Conservation (phyloP, 2,888 invertebrate genomes). For the Bursaphelenchus okinawaensis region DNA sequence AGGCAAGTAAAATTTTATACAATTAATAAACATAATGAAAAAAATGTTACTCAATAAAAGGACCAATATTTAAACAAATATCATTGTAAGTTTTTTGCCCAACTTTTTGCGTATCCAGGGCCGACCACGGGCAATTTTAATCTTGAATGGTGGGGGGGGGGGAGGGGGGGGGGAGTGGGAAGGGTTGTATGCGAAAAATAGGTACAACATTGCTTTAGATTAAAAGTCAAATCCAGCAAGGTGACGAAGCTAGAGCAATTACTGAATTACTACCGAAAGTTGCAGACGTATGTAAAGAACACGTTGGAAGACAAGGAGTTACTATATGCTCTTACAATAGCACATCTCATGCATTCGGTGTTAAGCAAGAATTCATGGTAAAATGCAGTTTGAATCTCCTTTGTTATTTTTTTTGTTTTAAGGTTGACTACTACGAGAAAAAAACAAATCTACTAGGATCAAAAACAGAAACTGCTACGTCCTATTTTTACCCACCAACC, state of each 20-base stretch:
- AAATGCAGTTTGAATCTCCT: neutral
- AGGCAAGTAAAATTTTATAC: neutral
- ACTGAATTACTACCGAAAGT: neutral
- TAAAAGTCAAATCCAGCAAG: neutral
- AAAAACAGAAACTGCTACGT: neutral
- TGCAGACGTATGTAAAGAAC: neutral
- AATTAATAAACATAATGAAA: too few species aligned
- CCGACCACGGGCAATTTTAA: too few species aligned
- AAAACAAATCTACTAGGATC: neutral
- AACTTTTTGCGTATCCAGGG: too few species aligned
- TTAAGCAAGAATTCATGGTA: neutral
- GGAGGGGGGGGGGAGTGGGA: too few species aligned
- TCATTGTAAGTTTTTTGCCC: too few species aligned
- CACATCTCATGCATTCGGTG: neutral
- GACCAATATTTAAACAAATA: too few species aligned
- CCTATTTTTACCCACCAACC: neutral
- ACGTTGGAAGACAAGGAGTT: neutral
- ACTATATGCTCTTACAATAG: neutral
- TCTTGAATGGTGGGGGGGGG: too few species aligned
- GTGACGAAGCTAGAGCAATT: neutral
- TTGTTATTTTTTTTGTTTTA: neutral
- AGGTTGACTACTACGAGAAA: neutral
- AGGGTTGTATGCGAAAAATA: too few species aligned
- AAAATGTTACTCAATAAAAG: too few species aligned
- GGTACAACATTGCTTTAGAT: too few species aligned